Conservation (phyloP, 23 tunicate species). For the Oikopleura vanhoeffeni region DNA sequence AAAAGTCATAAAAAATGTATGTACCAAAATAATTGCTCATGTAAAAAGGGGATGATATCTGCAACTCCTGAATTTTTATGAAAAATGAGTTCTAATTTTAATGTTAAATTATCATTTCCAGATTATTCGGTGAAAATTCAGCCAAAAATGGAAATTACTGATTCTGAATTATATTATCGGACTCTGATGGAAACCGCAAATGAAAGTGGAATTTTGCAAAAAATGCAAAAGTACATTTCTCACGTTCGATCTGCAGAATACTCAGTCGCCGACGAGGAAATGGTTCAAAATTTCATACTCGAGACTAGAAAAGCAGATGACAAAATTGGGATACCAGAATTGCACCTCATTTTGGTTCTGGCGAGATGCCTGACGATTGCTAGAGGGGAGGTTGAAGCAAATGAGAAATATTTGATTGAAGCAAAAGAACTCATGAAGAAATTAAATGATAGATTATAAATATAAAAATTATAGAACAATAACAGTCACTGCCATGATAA, state of each 20-base stretch:
- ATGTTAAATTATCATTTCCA: not conserved
- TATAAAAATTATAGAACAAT: too few relatives aligned
- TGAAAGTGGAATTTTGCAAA: not conserved
- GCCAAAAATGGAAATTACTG: not conserved
- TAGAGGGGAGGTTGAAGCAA: not conserved
- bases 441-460: not conserved
- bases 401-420: not conserved
- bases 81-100: too few relatives aligned
- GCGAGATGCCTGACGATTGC: not conserved
- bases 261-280: not conserved
- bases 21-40: too few relatives aligned
- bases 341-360: not conserved
- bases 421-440: not conserved
- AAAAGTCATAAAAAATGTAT: too few relatives aligned
- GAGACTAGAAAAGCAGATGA: not conserved
- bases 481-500: too few relatives aligned
- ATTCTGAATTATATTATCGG: not conserved
- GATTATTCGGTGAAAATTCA: not conserved
- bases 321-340: not conserved
- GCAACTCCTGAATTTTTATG: too few relatives aligned
- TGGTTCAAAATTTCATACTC: not conserved
- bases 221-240: not conserved
- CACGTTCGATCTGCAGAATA: not conserved
- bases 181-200: not conserved
- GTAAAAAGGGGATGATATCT: too few relatives aligned